Evolutionary conservation across 2,113 vertebrate genomes (phyloP).

Genomic region (Xiphophorus couchianus): DNA sequence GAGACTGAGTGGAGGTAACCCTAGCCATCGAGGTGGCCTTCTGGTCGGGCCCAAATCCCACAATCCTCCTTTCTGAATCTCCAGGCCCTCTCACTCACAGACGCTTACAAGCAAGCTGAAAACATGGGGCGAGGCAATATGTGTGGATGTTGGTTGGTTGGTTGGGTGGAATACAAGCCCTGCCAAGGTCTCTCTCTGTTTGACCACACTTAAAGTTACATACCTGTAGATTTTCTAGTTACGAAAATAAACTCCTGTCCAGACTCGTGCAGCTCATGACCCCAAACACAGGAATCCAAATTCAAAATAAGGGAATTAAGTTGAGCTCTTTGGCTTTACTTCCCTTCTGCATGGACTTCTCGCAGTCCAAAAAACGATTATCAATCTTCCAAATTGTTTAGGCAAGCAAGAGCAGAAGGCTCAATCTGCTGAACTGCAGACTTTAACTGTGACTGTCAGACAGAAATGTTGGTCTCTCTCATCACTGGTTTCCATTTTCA

Average conservation of each 20-base stretch:
- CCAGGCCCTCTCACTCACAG: constrained; percentile 20
- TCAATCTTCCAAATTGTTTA: constrained; percentile 48
- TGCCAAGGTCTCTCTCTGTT: constrained; percentile 42
- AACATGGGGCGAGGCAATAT: constrained; percentile 23
- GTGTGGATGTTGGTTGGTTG: constrained; percentile 2
- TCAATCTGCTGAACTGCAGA: constrained; percentile 27
- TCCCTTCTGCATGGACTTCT: constrained; percentile 32
- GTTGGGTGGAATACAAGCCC: constrained; percentile 40
- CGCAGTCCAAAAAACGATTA: constrained; percentile 51
- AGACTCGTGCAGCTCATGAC: constrained; percentile 50
- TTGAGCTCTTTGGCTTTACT: constrained; percentile 41
- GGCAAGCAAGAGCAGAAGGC: constrained; percentile 14
- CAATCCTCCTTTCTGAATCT: constrained; percentile 48
- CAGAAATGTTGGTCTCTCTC: constrained; percentile 39
- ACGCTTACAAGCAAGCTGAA: constrained; percentile 14
- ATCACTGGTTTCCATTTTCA: constrained; percentile 30
- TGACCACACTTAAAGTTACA: constrained; percentile 55
- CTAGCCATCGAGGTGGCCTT: constrained; percentile 73
- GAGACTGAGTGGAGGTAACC: constrained; percentile 71
- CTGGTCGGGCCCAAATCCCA: constrained; percentile 53
- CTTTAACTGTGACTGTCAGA: constrained; percentile 34
- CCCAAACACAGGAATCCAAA: constrained; percentile 49
- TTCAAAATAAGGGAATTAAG: constrained; percentile 52
- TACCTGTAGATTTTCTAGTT: constrained; percentile 54
- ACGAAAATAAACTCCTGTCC: constrained; percentile 63